A percentile compares a stretch with the other conserved stretches of the same genome.
These are phyloP conservation scores for Rhopalosiphum maidis DNA, from an alignment of 1,140 invertebrate genomes.

Conservation along the genomic window DNA sequence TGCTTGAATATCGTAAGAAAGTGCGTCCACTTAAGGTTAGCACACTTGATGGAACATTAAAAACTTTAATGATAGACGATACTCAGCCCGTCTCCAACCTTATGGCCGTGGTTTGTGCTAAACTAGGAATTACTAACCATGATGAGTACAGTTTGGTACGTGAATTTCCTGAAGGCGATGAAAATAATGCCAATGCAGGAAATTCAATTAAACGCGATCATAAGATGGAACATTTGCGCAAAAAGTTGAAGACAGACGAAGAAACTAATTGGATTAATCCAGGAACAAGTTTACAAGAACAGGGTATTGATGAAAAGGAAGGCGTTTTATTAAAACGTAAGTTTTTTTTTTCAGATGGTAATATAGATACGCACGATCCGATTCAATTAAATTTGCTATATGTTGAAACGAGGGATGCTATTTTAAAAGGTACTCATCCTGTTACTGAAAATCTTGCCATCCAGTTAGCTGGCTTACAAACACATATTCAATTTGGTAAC, in stretches of 20 bases:
- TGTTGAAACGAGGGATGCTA: slow-evolving; percentile 93
- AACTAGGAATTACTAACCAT: slow-evolving; percentile 98
- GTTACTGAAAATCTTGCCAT: slow-evolving; percentile 94
- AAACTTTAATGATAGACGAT: slow-evolving; percentile 97
- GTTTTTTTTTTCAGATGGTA: slow-evolving; percentile 98
- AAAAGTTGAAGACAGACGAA: slow-evolving; percentile 98
- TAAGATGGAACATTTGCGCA: slow-evolving; percentile 97
- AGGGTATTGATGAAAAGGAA: slow-evolving; percentile 91
- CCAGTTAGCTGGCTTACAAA: slow-evolving; percentile 95
- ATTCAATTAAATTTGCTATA: slow-evolving; percentile 96
- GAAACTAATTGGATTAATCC: slow-evolving; percentile 99
- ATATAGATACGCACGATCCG: slow-evolving; percentile 96
- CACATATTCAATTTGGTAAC: slow-evolving; percentile 97
- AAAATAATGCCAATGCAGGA: slow-evolving; percentile 76
- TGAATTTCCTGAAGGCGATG: slow-evolving; percentile 77
- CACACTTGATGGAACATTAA: slow-evolving; percentile 92
- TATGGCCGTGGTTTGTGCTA: slow-evolving; percentile 98
- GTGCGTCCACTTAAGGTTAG: slow-evolving; percentile 89
- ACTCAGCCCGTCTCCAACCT: slow-evolving; percentile 94
- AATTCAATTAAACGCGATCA: slow-evolving; percentile 86
- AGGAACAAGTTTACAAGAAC: slow-evolving; percentile 92
- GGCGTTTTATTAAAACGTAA: slow-evolving; percentile 90
- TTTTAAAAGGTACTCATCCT: slow-evolving; percentile 96
- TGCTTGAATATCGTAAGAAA: slow-evolving; percentile 93
- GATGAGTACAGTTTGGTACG: slow-evolving; percentile 98